A percentile compares a stretch with the other conserved stretches of the same genome.
phyloP scores from a whole-genome alignment of 2,113 vertebrate species.

The Brachyhypopomus gauderio region DNA sequence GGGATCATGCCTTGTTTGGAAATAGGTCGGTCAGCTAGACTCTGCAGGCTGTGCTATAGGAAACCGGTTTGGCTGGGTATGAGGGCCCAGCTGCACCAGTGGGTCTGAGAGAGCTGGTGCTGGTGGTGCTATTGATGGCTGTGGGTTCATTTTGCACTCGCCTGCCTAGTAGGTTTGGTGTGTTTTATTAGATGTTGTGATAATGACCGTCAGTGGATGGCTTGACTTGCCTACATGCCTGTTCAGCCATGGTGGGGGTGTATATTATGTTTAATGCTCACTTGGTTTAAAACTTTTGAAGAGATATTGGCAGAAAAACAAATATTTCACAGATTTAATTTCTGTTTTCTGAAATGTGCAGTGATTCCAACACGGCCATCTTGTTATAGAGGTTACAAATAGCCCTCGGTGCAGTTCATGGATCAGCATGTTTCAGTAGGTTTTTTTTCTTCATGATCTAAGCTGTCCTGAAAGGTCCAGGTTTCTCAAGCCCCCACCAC shows the following conservation, averaged over 20 bases:
- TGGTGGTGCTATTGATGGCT: neutral
- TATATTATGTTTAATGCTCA: neutral
- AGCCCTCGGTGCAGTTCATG: too few relatives aligned
- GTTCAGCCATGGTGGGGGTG: neutral
- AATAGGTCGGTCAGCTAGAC: slow-evolving; percentile 48
- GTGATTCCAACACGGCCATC: too few relatives aligned
- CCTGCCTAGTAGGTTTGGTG: too few relatives aligned
- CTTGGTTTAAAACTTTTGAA: neutral
- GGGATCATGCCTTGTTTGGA: neutral
- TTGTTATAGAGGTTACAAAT: too few relatives aligned
- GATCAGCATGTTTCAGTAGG: neutral
- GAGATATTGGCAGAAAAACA: too few relatives aligned
- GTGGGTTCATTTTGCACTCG: neutral
- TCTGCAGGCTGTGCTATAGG: slow-evolving; percentile 15
- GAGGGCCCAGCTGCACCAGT: neutral
- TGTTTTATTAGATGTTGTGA: neutral
- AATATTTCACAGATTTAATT: too few relatives aligned
- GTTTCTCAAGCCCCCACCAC: too few relatives aligned
- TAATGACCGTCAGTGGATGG: neutral
- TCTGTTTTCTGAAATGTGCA: too few relatives aligned
- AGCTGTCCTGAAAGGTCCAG: too few relatives aligned
- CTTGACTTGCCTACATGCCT: neutral
- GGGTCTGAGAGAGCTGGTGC: neutral
- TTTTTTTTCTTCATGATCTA: neutral
- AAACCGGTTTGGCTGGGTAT: slow-evolving; percentile 17